Base-by-base conservation (phyloP, 2,797 vertebrate genomes). In the Channallabes apus region DNA sequence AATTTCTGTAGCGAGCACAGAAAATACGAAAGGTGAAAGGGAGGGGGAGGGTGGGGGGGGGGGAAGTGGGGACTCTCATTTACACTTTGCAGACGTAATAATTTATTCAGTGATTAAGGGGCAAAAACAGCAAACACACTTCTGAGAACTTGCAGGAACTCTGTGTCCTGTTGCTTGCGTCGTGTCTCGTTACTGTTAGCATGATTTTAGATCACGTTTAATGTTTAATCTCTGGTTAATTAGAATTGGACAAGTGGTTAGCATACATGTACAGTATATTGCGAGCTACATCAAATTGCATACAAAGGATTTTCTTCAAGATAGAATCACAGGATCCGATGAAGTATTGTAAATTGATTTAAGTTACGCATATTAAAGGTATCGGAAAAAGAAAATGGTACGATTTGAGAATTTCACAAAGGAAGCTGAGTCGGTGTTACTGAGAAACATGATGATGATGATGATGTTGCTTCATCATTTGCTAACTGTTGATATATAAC, bases 61-160 rank as follows among this genome's bases (percentile, higher is more conserved):
- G 27, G 72, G 51, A 2, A 22, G 35, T 46, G 41, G 32, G 62
- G 62, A 79, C 59, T 81, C 59, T 87, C 71, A 84, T 87, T 87
- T 82, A 73, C 88, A 90, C 89, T 84, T 69, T 86, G 73, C 64
- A 56, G 35, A 51, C 79, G 27, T 62, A 58, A 67, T 86, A 87
- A 87, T 88, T 86, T 87, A 90, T 87, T 79, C 87, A 83, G 85
- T 76, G 84, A 86, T 84, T 85, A 56, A 64, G 35, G 56, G 22
- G 41, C 67, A 68, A 69, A 76, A 81, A 85, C 62, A 82, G 69
- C 54, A 76, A 41, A 80, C 80, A 76, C 77, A 87, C 83, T 65
- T 79, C 15, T 79, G 61, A 58, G 22, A 9, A 76, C 82, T 90
- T 69, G 73, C 84, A 87, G 82, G 82, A 88, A 76, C 82, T 82